These are phyloP conservation scores for Panonychus citri DNA, from an alignment of 1,140 invertebrate species.

Conservation along the genomic window DNA sequence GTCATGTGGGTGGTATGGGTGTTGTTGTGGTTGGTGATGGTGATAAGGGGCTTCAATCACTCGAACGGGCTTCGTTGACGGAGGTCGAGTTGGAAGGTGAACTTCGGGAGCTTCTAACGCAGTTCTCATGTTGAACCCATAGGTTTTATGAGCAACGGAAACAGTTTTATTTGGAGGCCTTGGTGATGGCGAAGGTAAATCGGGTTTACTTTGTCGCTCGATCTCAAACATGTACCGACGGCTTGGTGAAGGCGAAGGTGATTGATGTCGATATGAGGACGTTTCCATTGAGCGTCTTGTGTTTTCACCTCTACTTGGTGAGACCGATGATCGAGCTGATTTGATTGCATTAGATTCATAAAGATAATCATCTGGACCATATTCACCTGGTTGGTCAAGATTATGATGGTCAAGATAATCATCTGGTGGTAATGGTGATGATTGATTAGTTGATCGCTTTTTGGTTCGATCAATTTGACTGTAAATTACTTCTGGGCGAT, in stretches of 20 bases:
- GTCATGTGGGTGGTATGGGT: no score
- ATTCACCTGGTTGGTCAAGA: neutral
- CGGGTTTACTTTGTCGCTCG: neutral
- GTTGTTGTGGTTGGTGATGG: no score
- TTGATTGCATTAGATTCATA: neutral
- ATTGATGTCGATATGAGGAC: no score
- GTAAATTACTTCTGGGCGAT: slow-evolving; percentile 9
- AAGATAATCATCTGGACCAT: neutral
- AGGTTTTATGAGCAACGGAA: neutral
- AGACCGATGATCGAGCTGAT: neutral
- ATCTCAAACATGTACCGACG: neutral
- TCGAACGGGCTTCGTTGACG: neutral
- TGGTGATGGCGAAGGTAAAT: neutral
- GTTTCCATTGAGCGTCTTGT: neutral
- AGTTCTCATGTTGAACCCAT: neutral
- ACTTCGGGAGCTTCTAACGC: neutral
- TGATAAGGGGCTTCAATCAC: no score
- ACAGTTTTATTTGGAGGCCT: neutral
- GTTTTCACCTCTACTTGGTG: neutral
- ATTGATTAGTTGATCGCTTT: no score
- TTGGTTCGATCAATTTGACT: slow-evolving; percentile 10
- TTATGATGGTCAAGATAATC: no score
- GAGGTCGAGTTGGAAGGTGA: neutral
- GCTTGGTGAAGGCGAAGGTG: neutral
- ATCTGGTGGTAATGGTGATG: no score